Evolutionary conservation across 2,888 invertebrate genomes (phyloP), one percentile per base, ranked within the genome.

Genomic region (Drosophila affinis): DNA sequence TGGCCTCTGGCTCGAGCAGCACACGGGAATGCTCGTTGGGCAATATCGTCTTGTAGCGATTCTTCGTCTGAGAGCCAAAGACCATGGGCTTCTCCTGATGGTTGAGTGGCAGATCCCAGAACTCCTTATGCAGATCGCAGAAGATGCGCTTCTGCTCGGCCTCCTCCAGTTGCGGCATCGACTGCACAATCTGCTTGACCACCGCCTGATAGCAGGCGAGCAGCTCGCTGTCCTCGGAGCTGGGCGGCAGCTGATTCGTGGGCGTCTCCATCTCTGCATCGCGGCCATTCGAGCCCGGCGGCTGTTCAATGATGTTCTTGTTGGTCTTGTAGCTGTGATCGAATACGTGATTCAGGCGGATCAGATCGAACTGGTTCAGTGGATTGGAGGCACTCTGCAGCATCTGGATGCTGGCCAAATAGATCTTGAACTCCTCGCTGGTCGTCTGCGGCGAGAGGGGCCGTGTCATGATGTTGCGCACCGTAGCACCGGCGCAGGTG

Each of bases 61-160:
- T 98, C 92, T 97, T 97, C 14, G 95, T 94, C 79, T 97, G 97
- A 29, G 97, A 97, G 0, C 98, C 98, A 32, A 96, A 96, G 1
- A 98, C 96, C 87, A 96, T 95, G 9, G 97, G 96, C 89, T 97
- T 97, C 89, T 98, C 97, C 78, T 98, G 97, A 77, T 97, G 95
- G 92, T 98, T 98, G 71, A 97, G 94, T 0, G 98, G 98, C 88
- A 98, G 95, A 91, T 98, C 97, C 98, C 98, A 98, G 90, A 98
- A 98, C 91, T 98, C 98, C 87, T 97, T 96, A 89, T 97, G 96
- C 59, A 98, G 90, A 74, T 94, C 95, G 49, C 95, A 93, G 54
- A 95, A 92, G 72, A 95, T 90, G 78, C 93, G 93, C 78, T 94
- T 94, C 92, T 95, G 93, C 80, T 94, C 94, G 65, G 95, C 94